These are phyloP conservation scores for Poecile atricapillus DNA, from an alignment of 2,113 vertebrate species.

Conservation along the genomic window DNA sequence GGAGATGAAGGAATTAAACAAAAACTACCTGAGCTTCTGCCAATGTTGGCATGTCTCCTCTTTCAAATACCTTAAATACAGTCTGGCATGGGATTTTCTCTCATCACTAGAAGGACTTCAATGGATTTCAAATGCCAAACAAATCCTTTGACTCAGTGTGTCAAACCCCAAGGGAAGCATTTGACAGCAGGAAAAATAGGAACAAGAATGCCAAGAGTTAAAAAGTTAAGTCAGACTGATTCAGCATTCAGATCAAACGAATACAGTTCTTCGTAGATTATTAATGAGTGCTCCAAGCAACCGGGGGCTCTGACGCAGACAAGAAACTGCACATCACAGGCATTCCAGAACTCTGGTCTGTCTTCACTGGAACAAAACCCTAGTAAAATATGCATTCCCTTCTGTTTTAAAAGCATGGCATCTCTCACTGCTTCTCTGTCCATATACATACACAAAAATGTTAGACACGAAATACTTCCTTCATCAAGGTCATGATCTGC, in stretches of 20 bases:
- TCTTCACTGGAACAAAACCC: not conserved
- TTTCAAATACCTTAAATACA: conserved; percentile 29
- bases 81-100: not conserved
- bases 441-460: not conserved
- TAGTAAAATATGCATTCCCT: not conserved
- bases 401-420: not conserved
- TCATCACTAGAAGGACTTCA: not conserved
- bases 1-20: not conserved
- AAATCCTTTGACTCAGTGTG: not conserved
- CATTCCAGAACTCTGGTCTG: conserved; percentile 22
- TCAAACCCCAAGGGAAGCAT: not conserved
- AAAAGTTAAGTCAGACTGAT: not conserved
- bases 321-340: conserved; percentile 46
- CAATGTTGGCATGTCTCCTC: not conserved
- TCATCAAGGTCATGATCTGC: not conserved
- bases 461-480: not conserved
- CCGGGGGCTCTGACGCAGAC: not conserved
- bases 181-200: not conserved
- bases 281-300: conserved; percentile 25
- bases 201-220: conserved; percentile 24
- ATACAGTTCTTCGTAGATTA: not conserved
- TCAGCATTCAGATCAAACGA: conserved; percentile 10
- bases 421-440: not conserved
- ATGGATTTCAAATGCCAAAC: not conserved
- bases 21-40: not conserved